Percentiles rank a stretch among this genome's conserved stretches.
Evolutionary conservation across 2,113 vertebrate species (phyloP).

Genomic region (Dinomys branickii): DNA sequence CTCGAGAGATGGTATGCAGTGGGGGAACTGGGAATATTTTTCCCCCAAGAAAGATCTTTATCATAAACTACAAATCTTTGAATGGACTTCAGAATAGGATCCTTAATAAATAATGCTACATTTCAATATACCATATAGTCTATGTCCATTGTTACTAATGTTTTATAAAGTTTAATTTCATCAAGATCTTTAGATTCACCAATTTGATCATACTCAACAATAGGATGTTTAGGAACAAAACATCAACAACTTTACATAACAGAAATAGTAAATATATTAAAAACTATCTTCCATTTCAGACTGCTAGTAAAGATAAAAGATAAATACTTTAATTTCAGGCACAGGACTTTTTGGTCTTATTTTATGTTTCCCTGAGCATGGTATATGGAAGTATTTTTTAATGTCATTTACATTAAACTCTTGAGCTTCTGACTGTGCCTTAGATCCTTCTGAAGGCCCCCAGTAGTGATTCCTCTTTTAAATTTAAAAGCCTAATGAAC

Average conservation of each 20-base stretch:
- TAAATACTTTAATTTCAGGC: slow-evolving; percentile 71
- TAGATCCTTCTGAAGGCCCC: slow-evolving; percentile 68
- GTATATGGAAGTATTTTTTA: slow-evolving; percentile 68
- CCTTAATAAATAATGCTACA: not conserved
- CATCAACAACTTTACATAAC: not conserved
- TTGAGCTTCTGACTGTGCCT: slow-evolving; percentile 71
- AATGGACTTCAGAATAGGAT: not conserved
- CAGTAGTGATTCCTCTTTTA: slow-evolving; percentile 73
- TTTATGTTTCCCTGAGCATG: slow-evolving; percentile 69
- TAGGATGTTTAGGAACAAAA: slow-evolving; percentile 23
- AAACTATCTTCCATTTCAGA: slow-evolving; percentile 30
- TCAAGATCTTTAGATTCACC: not conserved
- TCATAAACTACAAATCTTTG: not conserved
- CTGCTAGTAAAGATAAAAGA: slow-evolving; percentile 59
- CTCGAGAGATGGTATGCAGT: not conserved
- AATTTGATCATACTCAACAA: not conserved
- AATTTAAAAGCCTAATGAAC: slow-evolving; percentile 84
- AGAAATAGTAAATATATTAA: not conserved
- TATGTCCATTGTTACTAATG: not conserved
- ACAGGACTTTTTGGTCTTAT: slow-evolving; percentile 63
- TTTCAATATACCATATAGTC: not conserved
- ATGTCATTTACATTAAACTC: slow-evolving; percentile 74
- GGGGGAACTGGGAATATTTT: not conserved
- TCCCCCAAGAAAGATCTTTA: not conserved
- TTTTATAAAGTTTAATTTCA: not conserved